Evolutionary conservation across 1,140 invertebrate genomes (phyloP).

Genomic region (Orussus abietinus): DNA sequence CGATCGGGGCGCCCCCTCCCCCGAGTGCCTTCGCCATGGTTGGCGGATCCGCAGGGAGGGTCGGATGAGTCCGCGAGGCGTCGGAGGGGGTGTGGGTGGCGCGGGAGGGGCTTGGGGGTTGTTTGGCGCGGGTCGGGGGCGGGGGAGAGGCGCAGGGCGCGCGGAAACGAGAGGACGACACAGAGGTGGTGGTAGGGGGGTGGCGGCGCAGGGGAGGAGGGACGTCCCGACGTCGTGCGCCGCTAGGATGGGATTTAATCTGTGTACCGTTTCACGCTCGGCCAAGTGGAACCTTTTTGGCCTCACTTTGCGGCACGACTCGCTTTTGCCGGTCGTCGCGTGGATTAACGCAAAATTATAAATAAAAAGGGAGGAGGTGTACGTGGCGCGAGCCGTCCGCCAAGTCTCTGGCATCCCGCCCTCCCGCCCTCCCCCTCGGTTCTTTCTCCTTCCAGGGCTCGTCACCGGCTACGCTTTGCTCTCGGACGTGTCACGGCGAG

Average conservation of each 20-base stretch:
- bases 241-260: conserved; percentile 53
- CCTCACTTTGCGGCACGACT: conserved; percentile 53
- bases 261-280: conserved; percentile 55
- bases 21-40: no score
- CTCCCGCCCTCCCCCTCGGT: no score
- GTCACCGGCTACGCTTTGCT: no score
- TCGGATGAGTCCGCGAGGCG: no score
- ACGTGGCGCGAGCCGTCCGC: no score
- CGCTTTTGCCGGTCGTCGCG: conserved; percentile 50
- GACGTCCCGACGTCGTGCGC: conserved; percentile 35
- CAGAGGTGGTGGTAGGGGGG: conserved; percentile 8
- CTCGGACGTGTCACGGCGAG: no score
- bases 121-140: conserved; percentile 1
- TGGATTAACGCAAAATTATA: conserved; percentile 56
- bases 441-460: no score
- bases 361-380: no score
- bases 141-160: not conserved
- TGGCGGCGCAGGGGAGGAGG: conserved; percentile 14
- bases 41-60: no score
- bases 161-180: conserved; percentile 9
- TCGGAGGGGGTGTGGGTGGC: no score
- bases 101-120: conserved; percentile 7
- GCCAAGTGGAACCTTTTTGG: conserved; percentile 55
- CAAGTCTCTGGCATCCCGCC: no score
- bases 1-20: no score